Conservation (phyloP, 2,113 vertebrate species). For the Lontra canadensis region DNA sequence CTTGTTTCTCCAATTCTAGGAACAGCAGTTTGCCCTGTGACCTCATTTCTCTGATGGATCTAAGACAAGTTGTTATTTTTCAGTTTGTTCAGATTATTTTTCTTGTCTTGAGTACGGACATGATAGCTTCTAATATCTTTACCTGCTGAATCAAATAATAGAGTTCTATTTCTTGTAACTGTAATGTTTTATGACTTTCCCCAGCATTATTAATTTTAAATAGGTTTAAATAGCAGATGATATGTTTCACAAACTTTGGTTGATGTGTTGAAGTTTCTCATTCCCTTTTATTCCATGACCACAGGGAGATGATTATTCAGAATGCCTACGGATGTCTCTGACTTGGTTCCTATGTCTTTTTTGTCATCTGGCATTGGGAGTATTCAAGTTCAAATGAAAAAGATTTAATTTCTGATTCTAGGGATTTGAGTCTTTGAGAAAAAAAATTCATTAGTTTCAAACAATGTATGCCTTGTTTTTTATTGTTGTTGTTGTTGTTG, state of each 20-base stretch:
- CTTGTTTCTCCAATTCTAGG: background rate
- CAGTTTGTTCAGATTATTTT: background rate
- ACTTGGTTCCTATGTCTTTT: background rate
- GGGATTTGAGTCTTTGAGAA: background rate
- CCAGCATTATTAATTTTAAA: background rate
- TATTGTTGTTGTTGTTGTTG: too few relatives aligned
- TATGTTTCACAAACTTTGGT: background rate
- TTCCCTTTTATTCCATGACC: background rate
- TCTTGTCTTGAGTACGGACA: background rate
- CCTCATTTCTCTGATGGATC: background rate
- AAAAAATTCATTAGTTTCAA: background rate
- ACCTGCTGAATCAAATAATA: background rate
- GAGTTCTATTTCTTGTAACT: background rate
- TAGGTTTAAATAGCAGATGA: background rate
- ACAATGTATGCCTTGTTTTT: background rate
- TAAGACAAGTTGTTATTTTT: background rate
- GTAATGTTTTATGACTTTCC: background rate
- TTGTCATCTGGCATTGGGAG: background rate
- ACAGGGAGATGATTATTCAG: background rate
- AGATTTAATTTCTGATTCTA: slow-evolving; percentile 21
- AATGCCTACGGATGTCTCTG: background rate
- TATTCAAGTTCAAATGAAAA: background rate
- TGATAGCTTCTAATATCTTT: background rate
- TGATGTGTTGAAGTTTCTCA: background rate
- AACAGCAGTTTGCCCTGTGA: background rate